Conservation (phyloP, 2,888 invertebrate genomes). For the Drosophila mimica region DNA sequence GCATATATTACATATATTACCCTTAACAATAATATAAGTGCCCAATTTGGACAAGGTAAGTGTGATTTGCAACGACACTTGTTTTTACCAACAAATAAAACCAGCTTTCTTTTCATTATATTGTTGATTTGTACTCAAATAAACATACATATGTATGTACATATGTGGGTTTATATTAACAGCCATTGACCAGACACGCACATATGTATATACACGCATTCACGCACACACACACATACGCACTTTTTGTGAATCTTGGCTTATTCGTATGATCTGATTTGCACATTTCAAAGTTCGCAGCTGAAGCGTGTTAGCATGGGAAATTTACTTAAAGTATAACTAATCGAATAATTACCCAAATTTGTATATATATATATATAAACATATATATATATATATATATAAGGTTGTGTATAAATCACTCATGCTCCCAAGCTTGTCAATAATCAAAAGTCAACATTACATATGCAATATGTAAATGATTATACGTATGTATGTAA, state of each 20-base stretch:
- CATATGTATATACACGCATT: not conserved
- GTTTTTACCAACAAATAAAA: conserved; percentile 8
- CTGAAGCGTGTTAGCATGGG: not conserved
- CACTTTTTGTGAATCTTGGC: conserved; percentile 34
- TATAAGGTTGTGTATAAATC: not conserved
- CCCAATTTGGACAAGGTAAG: conserved; percentile 39
- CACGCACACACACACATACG: not conserved
- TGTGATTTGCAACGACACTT: not conserved
- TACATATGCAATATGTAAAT: conserved; percentile 2
- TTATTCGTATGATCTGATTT: conserved; percentile 39
- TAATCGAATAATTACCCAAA: conserved; percentile 6
- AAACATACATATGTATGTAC: conserved; percentile 18
- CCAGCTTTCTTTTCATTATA: conserved; percentile 4
- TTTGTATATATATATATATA: not conserved
- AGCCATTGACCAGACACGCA: conserved; percentile 15
- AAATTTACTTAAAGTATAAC: conserved; percentile 24
- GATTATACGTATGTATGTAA: not conserved
- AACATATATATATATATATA: not conserved
- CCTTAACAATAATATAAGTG: conserved; percentile 13
- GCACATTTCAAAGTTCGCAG: conserved; percentile 31
- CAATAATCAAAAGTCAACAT: conserved; percentile 16
- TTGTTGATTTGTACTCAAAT: conserved; percentile 25
- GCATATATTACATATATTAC: conserved; percentile 20
- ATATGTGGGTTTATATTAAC: not conserved
- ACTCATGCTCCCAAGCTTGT: conserved; percentile 15